phyloP scores from a whole-genome alignment of 2,113 vertebrate species.

The Tragulus kanchil region DNA sequence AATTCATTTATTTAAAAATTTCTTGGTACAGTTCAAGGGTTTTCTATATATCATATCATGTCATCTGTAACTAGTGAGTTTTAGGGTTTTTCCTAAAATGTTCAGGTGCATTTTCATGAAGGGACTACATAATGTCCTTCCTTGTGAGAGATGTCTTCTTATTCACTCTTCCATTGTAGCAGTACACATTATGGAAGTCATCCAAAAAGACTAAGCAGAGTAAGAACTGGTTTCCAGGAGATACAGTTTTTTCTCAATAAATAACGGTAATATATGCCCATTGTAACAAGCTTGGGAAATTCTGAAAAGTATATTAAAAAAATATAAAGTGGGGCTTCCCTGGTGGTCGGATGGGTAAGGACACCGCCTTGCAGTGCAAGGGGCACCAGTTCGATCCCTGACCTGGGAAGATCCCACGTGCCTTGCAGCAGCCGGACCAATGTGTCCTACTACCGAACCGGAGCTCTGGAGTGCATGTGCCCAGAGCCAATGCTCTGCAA shows the following conservation, averaged over 20 bases:
- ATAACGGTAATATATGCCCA: neutral
- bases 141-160: neutral
- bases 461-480: too few species aligned
- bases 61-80: neutral
- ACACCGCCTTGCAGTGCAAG: too few species aligned
- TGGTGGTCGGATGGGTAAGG: too few species aligned
- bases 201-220: neutral
- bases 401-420: too few species aligned
- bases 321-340: neutral
- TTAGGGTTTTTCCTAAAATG: neutral
- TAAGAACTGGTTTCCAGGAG: conserved; percentile 1
- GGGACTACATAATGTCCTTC: neutral
- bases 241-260: neutral
- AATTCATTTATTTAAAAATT: neutral
- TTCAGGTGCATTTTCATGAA: neutral
- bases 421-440: too few species aligned
- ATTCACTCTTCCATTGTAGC: neutral
- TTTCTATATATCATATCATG: neutral
- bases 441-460: too few species aligned
- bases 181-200: neutral
- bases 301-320: neutral
- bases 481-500: too few species aligned
- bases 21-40: neutral
- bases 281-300: neutral
- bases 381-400: too few species aligned